These are phyloP conservation scores for Hydrophis major DNA, from an alignment of 2,797 vertebrate genomes.

Conservation along the genomic window DNA sequence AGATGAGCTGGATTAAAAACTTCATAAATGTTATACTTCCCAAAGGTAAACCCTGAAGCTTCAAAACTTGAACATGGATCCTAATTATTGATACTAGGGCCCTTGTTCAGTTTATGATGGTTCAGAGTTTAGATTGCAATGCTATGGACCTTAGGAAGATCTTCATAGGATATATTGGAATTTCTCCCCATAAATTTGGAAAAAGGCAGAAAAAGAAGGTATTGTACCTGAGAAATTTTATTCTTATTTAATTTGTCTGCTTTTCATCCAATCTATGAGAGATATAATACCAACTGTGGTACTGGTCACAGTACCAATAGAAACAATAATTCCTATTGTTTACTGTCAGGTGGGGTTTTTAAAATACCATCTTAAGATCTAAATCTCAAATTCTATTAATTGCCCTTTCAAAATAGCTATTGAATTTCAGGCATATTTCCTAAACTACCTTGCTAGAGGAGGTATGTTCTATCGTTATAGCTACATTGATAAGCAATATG, in stretches of 20 bases:
- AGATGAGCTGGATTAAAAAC: conserved; percentile 24
- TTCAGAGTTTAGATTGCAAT: neutral
- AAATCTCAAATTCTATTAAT: neutral
- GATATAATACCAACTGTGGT: neutral
- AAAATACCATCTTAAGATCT: neutral
- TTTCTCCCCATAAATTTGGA: neutral
- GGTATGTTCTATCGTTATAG: conserved; percentile 9
- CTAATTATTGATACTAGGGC: neutral
- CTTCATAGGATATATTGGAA: neutral
- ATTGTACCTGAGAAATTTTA: neutral
- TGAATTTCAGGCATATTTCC: conserved; percentile 19
- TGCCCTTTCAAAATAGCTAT: conserved; percentile 13
- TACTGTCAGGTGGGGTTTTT: neutral
- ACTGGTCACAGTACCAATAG: no score
- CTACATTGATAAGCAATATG: conserved; percentile 13
- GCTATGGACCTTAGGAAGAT: neutral
- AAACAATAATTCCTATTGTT: neutral
- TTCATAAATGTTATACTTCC: conserved; percentile 17
- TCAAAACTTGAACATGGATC: neutral
- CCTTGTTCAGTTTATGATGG: neutral
- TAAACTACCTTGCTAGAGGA: conserved; percentile 12
- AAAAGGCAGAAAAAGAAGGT: neutral
- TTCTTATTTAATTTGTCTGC: neutral
- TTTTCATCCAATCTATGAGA: neutral
- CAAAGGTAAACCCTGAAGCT: neutral